Conservation (phyloP, 2,888 invertebrate species). For the Gasteruption jaculator region DNA sequence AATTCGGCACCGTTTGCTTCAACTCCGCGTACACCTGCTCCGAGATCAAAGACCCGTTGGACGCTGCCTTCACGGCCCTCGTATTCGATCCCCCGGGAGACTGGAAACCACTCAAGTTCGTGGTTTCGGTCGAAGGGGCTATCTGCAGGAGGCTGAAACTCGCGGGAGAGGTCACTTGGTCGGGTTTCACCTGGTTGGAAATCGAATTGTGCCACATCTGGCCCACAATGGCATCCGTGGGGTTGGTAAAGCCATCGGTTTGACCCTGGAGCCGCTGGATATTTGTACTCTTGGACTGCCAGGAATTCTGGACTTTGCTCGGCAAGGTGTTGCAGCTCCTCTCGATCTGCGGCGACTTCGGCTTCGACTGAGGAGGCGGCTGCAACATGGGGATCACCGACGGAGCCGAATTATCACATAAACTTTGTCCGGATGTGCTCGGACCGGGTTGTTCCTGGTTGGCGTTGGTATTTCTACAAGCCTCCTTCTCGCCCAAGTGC, state of each 20-base stretch:
- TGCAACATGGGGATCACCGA: slow-evolving; percentile 53
- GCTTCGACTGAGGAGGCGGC: slow-evolving; percentile 53
- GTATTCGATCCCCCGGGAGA: too few species aligned
- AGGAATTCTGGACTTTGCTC: slow-evolving; percentile 47
- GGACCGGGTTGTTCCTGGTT: slow-evolving; percentile 31
- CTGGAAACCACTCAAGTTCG: too few species aligned
- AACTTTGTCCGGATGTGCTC: slow-evolving; percentile 24
- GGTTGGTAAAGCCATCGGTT: slow-evolving; percentile 22
- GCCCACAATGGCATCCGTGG: slow-evolving; percentile 39
- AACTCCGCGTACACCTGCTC: slow-evolving; percentile 47
- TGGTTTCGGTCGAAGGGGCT: slow-evolving; percentile 8
- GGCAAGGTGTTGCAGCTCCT: slow-evolving; percentile 31
- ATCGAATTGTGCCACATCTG: slow-evolving; percentile 44
- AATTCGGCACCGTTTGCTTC: slow-evolving; percentile 45
- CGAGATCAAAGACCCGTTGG: slow-evolving; percentile 34
- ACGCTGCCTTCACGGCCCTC: too few species aligned
- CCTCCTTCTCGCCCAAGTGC: slow-evolving; percentile 55
- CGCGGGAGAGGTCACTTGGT: slow-evolving; percentile 4
- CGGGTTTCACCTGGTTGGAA: slow-evolving; percentile 27
- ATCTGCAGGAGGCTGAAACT: slow-evolving; percentile 4
- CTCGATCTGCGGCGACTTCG: slow-evolving; percentile 39
- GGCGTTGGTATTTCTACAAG: slow-evolving; percentile 49
- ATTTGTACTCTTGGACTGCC: slow-evolving; percentile 39
- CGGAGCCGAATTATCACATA: slow-evolving; percentile 29
- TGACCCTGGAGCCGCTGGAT: slow-evolving; percentile 38